These are phyloP conservation scores for Apis florea DNA, from an alignment of 1,140 invertebrate species.

Conservation along the genomic window DNA sequence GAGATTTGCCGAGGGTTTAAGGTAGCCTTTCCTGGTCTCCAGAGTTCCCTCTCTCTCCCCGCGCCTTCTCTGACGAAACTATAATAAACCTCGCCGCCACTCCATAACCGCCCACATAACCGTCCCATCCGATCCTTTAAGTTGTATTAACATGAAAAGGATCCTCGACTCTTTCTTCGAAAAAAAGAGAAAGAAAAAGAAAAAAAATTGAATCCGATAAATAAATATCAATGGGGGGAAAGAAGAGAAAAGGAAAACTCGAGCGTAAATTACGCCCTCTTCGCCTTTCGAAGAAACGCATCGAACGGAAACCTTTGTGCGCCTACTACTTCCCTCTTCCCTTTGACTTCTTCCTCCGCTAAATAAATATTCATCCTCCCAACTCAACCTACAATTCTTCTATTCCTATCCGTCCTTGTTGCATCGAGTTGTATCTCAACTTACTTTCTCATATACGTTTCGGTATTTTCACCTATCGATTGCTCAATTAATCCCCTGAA, in stretches of 20 bases:
- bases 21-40: not conserved
- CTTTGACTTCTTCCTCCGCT: not conserved
- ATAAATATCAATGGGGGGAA: not conserved
- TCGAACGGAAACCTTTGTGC: not conserved
- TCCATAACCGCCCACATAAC: not conserved
- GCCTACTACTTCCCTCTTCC: not conserved
- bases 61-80: not conserved
- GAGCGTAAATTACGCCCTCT: not conserved
- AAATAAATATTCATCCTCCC: constrained; percentile 27
- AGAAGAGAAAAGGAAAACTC: too few relatives aligned
- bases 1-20: not conserved
- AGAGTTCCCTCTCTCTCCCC: not conserved
- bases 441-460: too few relatives aligned
- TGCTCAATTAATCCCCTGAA: too few relatives aligned
- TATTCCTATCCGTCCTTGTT: not conserved
- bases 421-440: too few relatives aligned
- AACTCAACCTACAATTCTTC: constrained; percentile 3
- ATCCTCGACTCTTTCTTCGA: too few relatives aligned
- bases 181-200: too few relatives aligned
- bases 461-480: too few relatives aligned
- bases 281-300: constrained; percentile 1
- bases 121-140: not conserved
- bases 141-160: too few relatives aligned
- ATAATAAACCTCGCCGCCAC: not conserved
- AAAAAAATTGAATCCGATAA: not conserved